Conservation (phyloP, 2,888 invertebrate genomes). For the Parthenolecanium corni region DNA sequence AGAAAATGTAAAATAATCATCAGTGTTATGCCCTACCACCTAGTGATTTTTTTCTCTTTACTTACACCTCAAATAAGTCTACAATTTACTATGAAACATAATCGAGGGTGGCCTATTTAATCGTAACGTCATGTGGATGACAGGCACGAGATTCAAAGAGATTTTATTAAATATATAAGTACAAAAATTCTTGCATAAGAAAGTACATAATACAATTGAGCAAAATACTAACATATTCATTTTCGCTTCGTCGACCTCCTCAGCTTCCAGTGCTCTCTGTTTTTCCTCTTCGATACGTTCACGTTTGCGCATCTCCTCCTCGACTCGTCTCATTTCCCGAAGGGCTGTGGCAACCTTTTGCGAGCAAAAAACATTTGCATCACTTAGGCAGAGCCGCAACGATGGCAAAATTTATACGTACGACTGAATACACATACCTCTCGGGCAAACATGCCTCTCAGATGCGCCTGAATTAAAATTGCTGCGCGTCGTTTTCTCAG, state of each 20-base stretch:
- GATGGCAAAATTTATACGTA: background rate
- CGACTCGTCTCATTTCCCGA: constrained; percentile 73
- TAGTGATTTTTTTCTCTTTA: too few species aligned
- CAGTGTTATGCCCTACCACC: too few species aligned
- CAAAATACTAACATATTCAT: constrained; percentile 11
- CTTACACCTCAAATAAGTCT: too few species aligned
- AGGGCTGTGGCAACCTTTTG: constrained; percentile 65
- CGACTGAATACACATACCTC: constrained; percentile 46
- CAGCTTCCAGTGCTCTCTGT: constrained; percentile 6
- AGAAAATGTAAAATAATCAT: too few species aligned
- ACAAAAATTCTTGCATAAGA: too few species aligned
- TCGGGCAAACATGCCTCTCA: constrained; percentile 79
- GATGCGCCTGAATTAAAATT: constrained; percentile 71
- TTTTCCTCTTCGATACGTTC: constrained; percentile 60
- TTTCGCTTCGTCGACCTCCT: constrained; percentile 7
- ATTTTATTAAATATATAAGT: too few species aligned
- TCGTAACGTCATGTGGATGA: too few species aligned
- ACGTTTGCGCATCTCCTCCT: constrained; percentile 71
- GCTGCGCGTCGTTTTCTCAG: constrained; percentile 69
- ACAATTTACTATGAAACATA: too few species aligned
- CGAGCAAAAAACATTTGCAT: constrained; percentile 12
- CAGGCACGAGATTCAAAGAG: too few species aligned
- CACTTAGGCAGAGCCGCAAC: background rate
- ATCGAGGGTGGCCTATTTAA: too few species aligned
- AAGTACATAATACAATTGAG: too few species aligned